Base-by-base conservation (phyloP, 2,888 invertebrate species). In the Automeris io region DNA sequence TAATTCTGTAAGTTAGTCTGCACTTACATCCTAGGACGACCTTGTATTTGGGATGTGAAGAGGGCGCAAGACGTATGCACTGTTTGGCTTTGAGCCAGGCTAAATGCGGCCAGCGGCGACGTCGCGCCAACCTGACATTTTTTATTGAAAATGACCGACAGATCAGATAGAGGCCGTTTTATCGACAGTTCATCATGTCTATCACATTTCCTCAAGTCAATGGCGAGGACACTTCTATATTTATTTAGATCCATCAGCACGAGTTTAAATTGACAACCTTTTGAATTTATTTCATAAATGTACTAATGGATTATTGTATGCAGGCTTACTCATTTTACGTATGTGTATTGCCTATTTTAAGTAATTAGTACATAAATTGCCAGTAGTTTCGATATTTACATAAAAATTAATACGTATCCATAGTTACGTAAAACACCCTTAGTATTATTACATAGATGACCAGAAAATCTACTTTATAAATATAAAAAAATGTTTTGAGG, bases 91-190 rank as follows among this genome's bases (percentile, higher is more conserved):
- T 23, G 35, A 47, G 75, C 85, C 85, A 86, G 81, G 74, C 83
- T 86, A 86, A 81, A 81, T 74, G 66, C 69, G 80, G 69, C 66
- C 57, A 54, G 49, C 66, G 71, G 61, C 72, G 69, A 54, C 71
- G 76, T 61, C 72, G 72, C 74, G 80, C 81, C 81, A 79, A 76
- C 75, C 67, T 77, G 78, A 75, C 78, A 83, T 78, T 83, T 66
- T 81, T 86, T 83, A 81, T 79, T 70, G 73, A 83, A 83, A 86
- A 79, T 82, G 80, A 79, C 74, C 71, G 73, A 67, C 73, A 65
- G 68, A 72, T 70, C 66, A 54, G 64, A 66, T 67, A 62, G 74
- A 76, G 77, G 71, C 70, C 75, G 68, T 52, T 64, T 59, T 67
- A 70, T 73, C 61, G 70, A 65, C 64, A 61, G 54, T 55, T 61